Percentiles rank a stretch among this genome's conserved stretches.
phyloP scores from a whole-genome alignment of 2,113 vertebrate genomes.

The Chaetura pelagica region DNA sequence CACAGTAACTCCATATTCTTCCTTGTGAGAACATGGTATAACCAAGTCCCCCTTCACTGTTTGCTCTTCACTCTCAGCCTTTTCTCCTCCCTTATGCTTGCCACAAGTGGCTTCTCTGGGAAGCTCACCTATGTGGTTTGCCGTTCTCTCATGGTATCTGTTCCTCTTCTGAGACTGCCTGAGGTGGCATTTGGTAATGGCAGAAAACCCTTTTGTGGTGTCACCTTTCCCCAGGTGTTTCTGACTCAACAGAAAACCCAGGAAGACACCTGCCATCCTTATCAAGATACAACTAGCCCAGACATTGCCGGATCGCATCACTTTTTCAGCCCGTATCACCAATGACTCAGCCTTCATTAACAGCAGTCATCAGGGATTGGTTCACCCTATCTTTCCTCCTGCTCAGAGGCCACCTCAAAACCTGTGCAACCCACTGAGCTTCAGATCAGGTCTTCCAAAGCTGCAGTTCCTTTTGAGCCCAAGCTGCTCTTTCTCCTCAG shows the following conservation, averaged over 20 bases:
- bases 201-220: background rate
- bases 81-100: background rate
- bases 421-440: background rate
- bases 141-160: background rate
- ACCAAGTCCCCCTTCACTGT: background rate
- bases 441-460: background rate
- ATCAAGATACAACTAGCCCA: slow-evolving; percentile 59
- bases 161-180: background rate
- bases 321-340: background rate
- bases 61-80: background rate
- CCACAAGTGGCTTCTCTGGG: background rate
- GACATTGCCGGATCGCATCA: background rate
- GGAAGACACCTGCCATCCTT: background rate
- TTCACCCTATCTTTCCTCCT: slow-evolving; percentile 1
- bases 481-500: background rate
- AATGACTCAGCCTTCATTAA: slow-evolving; percentile 25
- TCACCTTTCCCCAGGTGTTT: slow-evolving; percentile 20
- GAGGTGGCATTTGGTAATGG: background rate
- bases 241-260: slow-evolving; percentile 45
- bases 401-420: background rate
- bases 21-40: background rate
- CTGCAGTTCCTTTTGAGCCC: background rate
- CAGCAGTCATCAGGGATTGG: background rate
- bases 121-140: background rate
- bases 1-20: background rate